phyloP scores from a whole-genome alignment of 2,888 invertebrate species.

The Ophion ventricosus region DNA sequence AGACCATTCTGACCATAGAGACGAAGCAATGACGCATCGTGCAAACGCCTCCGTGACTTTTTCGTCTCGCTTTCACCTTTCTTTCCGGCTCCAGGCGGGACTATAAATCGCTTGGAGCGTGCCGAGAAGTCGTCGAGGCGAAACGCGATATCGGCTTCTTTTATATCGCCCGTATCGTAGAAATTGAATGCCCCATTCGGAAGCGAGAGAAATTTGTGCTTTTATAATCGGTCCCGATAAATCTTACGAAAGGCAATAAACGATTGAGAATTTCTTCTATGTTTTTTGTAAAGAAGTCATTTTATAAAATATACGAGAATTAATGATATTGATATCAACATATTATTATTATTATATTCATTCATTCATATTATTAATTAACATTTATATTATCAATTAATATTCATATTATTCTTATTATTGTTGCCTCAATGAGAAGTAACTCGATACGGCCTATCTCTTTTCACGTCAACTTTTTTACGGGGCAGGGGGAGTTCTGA shows the following conservation, averaged over 20 bases:
- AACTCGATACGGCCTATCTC: no score
- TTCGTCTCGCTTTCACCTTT: conserved; percentile 64
- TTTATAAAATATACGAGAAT: neutral
- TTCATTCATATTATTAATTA: neutral
- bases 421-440: no score
- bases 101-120: neutral
- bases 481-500: no score
- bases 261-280: neutral
- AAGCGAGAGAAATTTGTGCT: conserved; percentile 22
- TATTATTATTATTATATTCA: no score
- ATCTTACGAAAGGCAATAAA: conserved; percentile 13
- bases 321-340: neutral
- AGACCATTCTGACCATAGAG: neutral
- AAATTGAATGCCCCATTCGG: conserved; percentile 11
- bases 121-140: conserved; percentile 21
- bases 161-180: conserved; percentile 19
- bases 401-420: no score
- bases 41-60: conserved; percentile 26
- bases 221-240: conserved; percentile 22
- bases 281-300: neutral
- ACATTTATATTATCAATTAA: no score
- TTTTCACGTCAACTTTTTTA: no score
- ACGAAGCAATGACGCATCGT: conserved; percentile 10
- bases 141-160: conserved; percentile 38
- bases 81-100: conserved; percentile 36